phyloP scores from a whole-genome alignment of 2,113 vertebrate genomes.

The Montifringilla adamsi region DNA sequence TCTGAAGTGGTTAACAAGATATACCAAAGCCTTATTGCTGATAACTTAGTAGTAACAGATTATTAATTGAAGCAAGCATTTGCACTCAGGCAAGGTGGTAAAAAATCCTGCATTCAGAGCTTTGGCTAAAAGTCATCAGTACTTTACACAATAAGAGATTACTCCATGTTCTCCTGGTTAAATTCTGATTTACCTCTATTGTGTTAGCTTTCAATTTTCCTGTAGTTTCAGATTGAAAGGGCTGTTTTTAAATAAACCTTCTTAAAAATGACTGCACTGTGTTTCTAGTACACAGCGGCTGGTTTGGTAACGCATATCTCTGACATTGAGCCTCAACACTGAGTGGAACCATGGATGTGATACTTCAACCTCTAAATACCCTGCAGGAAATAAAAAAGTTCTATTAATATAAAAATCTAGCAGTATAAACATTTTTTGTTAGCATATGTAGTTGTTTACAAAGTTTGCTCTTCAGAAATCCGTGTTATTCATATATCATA shows the following conservation, averaged over 20 bases:
- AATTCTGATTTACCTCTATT: neutral
- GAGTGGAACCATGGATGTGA: neutral
- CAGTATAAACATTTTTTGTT: neutral
- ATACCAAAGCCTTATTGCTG: neutral
- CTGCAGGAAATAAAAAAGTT: neutral
- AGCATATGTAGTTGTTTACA: neutral
- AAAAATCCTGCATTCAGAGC: neutral
- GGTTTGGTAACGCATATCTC: neutral
- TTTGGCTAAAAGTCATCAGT: neutral
- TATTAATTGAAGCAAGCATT: neutral
- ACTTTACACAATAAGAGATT: neutral
- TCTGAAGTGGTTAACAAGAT: neutral
- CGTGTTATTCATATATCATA: neutral
- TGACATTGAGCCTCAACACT: neutral
- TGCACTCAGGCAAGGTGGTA: neutral
- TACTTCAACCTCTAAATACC: neutral
- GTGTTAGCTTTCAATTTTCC: neutral
- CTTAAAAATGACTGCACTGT: neutral
- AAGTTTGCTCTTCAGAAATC: neutral
- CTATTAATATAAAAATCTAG: neutral
- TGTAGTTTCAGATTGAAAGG: neutral
- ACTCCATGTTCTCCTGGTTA: neutral
- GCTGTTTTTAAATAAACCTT: neutral
- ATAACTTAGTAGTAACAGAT: neutral
- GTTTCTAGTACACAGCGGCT: fast-evolving